These are phyloP conservation scores for Dynastes hyllus DNA, from an alignment of 2,888 invertebrate genomes.

Conservation along the genomic window DNA sequence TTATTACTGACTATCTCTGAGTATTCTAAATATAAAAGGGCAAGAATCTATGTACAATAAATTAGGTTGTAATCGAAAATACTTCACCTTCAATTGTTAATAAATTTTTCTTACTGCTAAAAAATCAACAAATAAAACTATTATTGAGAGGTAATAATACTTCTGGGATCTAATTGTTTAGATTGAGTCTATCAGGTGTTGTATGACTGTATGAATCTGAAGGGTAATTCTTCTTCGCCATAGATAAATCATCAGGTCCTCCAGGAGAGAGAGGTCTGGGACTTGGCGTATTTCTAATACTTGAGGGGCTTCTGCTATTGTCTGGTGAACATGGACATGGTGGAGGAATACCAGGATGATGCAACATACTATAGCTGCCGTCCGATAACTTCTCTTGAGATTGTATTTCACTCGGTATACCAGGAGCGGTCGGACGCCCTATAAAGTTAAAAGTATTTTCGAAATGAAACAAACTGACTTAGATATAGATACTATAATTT, in stretches of 20 bases:
- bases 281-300: slow-evolving; percentile 63
- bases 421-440: slow-evolving; percentile 52
- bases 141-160: background rate
- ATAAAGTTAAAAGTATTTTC: background rate
- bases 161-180: slow-evolving; percentile 53
- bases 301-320: slow-evolving; percentile 62
- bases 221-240: slow-evolving; percentile 59
- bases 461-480: background rate
- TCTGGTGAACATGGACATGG: slow-evolving; percentile 67
- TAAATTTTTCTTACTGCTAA: too few relatives aligned
- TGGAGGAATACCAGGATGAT: slow-evolving; percentile 60
- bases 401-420: slow-evolving; percentile 52
- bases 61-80: background rate
- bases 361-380: slow-evolving; percentile 61
- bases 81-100: too few relatives aligned
- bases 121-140: slow-evolving; percentile 3
- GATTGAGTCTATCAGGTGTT: slow-evolving; percentile 52
- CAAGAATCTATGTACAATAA: slow-evolving; percentile 14
- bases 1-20: background rate
- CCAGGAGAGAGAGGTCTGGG: slow-evolving; percentile 67
- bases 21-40: background rate
- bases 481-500: too few relatives aligned
- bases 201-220: slow-evolving; percentile 53
- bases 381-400: slow-evolving; percentile 59
- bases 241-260: slow-evolving; percentile 67